Conservation (phyloP, 2,797 vertebrate species). For the Poeciliopsis infans region DNA sequence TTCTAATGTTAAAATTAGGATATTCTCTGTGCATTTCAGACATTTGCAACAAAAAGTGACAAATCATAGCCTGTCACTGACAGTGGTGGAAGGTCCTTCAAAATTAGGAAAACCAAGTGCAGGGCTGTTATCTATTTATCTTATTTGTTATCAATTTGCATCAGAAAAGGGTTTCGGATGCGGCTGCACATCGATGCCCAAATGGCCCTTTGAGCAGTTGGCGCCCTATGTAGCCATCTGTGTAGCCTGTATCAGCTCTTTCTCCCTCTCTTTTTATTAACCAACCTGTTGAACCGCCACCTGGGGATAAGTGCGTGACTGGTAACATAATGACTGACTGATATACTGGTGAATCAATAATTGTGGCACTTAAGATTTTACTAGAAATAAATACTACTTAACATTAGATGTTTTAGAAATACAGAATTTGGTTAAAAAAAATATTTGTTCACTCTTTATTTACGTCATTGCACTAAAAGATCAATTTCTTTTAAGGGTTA, state of each 20-base stretch:
- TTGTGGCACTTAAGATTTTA: background rate
- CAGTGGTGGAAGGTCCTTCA: background rate
- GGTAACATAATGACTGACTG: background rate
- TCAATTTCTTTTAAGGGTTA: background rate
- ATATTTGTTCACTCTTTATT: background rate
- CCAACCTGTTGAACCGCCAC: background rate
- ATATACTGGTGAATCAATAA: background rate
- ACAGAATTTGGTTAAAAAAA: too few relatives aligned
- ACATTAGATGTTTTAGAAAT: background rate
- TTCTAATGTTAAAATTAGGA: background rate
- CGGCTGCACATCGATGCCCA: background rate
- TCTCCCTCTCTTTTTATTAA: background rate
- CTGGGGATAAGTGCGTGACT: background rate
- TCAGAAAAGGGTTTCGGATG: background rate
- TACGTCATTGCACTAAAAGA: background rate
- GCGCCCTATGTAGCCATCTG: background rate
- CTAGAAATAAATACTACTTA: background rate
- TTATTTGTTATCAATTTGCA: background rate
- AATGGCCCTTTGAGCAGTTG: background rate
- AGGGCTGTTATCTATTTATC: background rate
- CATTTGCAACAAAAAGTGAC: background rate
- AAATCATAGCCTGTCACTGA: background rate
- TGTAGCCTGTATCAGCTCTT: background rate
- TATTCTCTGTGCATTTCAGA: background rate
- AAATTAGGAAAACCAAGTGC: background rate